Percentiles rank a stretch among this genome's conserved stretches.
Conservation (phyloP, 2,888 invertebrate genomes). For the Conistra vaccinii region DNA sequence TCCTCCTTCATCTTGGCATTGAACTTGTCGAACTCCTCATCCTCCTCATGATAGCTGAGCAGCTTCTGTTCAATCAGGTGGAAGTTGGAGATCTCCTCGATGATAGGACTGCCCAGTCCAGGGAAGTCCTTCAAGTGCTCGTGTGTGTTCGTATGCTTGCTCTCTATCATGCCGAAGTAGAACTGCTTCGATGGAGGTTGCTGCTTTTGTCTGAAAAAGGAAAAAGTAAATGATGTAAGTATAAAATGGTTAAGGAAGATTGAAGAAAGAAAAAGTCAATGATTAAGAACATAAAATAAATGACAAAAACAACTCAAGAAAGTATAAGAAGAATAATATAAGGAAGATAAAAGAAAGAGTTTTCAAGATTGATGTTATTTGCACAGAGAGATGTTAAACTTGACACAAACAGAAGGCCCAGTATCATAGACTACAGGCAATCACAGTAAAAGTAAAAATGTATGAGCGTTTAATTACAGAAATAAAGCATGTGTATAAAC, state of each 20-base stretch:
- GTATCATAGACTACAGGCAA: neutral
- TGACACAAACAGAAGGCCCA: neutral
- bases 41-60: conserved; percentile 85
- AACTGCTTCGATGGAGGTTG: conserved; percentile 90
- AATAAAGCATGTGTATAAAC: conserved; percentile 47
- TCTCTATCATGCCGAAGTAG: conserved; percentile 95
- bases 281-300: neutral
- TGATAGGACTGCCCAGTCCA: conserved; percentile 86
- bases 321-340: neutral
- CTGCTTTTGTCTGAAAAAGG: conserved; percentile 76
- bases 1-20: conserved; percentile 83
- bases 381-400: neutral
- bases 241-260: neutral
- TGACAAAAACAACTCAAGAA: neutral
- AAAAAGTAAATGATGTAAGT: neutral
- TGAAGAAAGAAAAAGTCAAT: neutral
- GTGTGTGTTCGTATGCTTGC: conserved; percentile 78
- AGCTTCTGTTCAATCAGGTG: conserved; percentile 86
- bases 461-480: neutral
- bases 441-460: neutral
- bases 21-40: conserved; percentile 85
- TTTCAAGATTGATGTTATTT: neutral
- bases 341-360: neutral
- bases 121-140: conserved; percentile 87
- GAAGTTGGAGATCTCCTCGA: conserved; percentile 87